Percentiles rank a stretch among this genome's conserved stretches.
Evolutionary conservation across 2,888 invertebrate genomes (phyloP).

Genomic region (Tanypteryx hageni): DNA sequence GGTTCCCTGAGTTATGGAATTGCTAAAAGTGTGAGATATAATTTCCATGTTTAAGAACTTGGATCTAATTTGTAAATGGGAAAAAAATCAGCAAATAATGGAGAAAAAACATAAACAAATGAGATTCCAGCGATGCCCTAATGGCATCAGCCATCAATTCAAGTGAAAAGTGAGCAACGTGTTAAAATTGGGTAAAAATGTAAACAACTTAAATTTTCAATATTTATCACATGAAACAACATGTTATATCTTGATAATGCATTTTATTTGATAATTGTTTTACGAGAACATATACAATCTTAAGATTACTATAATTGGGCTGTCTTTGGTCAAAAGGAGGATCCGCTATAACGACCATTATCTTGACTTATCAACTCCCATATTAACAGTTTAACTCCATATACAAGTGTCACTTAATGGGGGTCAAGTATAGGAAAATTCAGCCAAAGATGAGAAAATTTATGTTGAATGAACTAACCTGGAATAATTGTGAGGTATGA

Average conservation of each 20-base stretch:
- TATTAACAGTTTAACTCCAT: not conserved
- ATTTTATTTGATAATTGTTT: not conserved
- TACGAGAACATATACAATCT: not conserved
- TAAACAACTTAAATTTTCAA: too few relatives aligned
- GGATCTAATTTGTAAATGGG: not conserved
- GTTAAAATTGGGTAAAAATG: too few relatives aligned
- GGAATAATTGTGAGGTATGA: conserved; percentile 85
- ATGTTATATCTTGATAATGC: too few relatives aligned
- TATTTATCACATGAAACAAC: too few relatives aligned
- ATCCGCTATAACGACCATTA: too few relatives aligned
- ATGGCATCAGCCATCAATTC: too few relatives aligned
- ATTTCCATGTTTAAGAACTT: not conserved
- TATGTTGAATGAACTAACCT: conserved; percentile 75
- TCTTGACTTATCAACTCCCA: not conserved
- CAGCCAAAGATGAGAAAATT: not conserved
- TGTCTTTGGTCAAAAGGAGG: too few relatives aligned
- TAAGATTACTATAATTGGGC: too few relatives aligned
- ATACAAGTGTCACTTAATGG: not conserved
- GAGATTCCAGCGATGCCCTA: too few relatives aligned
- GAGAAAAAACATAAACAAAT: not conserved
- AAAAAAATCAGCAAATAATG: not conserved
- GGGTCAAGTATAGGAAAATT: not conserved
- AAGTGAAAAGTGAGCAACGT: too few relatives aligned
- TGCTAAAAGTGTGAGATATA: too few relatives aligned
- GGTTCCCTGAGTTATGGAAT: too few relatives aligned